These are phyloP conservation scores for Sarcophaga peregrina DNA, from an alignment of 1,140 invertebrate species.

Conservation along the genomic window DNA sequence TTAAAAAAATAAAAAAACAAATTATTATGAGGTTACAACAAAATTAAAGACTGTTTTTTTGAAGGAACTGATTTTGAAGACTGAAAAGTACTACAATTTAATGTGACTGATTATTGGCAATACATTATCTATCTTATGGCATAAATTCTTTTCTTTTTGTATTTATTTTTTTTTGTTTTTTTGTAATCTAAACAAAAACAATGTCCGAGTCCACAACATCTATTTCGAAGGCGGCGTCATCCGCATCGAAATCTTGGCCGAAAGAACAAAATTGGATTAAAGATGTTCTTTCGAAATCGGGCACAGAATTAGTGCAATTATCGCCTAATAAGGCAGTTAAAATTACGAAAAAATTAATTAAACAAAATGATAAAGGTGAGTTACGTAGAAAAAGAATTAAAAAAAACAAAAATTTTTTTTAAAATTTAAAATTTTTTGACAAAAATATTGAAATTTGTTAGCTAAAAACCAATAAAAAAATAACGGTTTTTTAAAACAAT, in stretches of 20 bases:
- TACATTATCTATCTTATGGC: background rate
- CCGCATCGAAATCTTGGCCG: conserved; percentile 50
- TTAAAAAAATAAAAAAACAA: conserved; percentile 9
- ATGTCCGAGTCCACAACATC: conserved; percentile 26
- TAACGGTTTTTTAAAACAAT: background rate
- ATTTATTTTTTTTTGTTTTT: conserved; percentile 14
- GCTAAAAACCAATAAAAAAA: background rate
- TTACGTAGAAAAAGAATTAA: background rate
- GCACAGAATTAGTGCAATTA: conserved; percentile 61
- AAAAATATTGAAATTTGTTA: background rate
- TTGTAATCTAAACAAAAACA: conserved; percentile 34
- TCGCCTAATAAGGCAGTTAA: conserved; percentile 7
- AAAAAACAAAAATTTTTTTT: background rate
- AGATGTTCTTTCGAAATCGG: conserved; percentile 61
- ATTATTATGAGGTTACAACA: too few species aligned
- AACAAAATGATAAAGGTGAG: conserved; percentile 1
- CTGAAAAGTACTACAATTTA: conserved; percentile 32
- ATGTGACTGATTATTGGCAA: conserved; percentile 9
- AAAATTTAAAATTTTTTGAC: background rate
- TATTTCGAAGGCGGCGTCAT: background rate
- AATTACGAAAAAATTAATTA: background rate
- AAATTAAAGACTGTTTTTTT: too few species aligned
- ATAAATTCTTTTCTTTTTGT: too few species aligned
- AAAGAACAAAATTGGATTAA: conserved; percentile 63
- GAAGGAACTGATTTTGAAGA: conserved; percentile 8